A percentile compares a stretch with the other conserved stretches of the same genome.
phyloP scores from a whole-genome alignment of 2,113 vertebrate genomes.

The Petrocephalus zakoni region DNA sequence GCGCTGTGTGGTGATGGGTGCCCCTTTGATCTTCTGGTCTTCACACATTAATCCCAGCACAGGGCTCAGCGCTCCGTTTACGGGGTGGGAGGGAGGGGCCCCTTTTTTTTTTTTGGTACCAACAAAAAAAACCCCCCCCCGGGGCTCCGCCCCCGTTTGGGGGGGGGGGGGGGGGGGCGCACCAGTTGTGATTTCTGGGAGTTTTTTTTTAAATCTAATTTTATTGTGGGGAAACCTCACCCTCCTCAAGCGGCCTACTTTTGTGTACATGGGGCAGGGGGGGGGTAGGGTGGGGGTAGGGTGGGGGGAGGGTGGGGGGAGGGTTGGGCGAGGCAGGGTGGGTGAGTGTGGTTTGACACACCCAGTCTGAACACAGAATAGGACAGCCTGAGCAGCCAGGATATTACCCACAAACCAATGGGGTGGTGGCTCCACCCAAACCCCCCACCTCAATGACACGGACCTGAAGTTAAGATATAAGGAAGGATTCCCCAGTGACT shows the following conservation, averaged over 20 bases:
- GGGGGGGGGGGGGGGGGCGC: background rate
- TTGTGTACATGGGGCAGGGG: background rate
- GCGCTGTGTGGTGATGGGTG: background rate
- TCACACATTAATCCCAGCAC: background rate
- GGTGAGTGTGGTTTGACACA: background rate
- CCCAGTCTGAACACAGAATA: slow-evolving; percentile 2
- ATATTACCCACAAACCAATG: background rate
- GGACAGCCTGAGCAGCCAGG: background rate
- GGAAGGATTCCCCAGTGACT: background rate
- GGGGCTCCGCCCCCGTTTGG: too few relatives aligned
- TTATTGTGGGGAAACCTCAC: background rate
- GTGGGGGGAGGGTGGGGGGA: background rate
- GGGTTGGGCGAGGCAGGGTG: background rate
- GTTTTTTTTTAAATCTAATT: background rate
- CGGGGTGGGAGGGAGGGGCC: too few relatives aligned
- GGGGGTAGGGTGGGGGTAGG: background rate
- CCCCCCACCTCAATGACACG: background rate
- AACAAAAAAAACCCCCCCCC: too few relatives aligned
- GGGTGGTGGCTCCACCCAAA: background rate
- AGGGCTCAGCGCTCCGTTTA: background rate
- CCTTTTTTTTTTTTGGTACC: too few relatives aligned
- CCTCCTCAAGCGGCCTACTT: background rate
- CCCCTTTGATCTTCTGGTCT: background rate
- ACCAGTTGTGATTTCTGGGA: background rate
- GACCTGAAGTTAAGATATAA: background rate